A percentile compares a stretch with the other conserved stretches of the same genome.
Evolutionary conservation across 2,113 vertebrate species (phyloP).

Genomic region (Xenus cinereus): DNA sequence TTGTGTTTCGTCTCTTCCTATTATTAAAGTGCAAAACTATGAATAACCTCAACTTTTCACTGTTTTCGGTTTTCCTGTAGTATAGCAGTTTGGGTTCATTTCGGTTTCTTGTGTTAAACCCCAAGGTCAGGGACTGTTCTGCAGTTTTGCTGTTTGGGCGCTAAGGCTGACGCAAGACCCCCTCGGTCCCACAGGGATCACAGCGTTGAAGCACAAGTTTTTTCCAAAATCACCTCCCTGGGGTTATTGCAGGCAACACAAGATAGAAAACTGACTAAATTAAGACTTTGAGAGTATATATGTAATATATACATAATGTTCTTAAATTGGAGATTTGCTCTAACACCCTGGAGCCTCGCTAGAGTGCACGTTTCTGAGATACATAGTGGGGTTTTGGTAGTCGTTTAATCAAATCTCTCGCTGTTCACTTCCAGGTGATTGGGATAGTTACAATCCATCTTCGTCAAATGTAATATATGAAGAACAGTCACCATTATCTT

Average conservation of each 20-base stretch:
- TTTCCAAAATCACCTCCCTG: background rate
- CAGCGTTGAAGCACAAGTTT: background rate
- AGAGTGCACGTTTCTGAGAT: background rate
- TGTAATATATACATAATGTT: fast-evolving
- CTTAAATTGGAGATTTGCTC: background rate
- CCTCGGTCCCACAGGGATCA: background rate
- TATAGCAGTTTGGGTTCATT: background rate
- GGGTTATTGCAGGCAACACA: background rate
- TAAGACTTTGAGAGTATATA: background rate
- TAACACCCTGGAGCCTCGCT: background rate
- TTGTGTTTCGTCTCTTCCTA: constrained; percentile 74
- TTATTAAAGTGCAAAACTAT: constrained; percentile 62
- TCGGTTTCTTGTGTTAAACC: background rate
- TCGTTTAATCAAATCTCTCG: background rate
- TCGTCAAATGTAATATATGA: constrained; percentile 85
- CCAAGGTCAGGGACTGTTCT: background rate
- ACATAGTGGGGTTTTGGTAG: background rate
- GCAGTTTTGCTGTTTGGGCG: background rate
- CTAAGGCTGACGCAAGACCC: background rate
- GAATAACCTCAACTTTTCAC: constrained; percentile 46
- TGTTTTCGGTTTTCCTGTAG: constrained; percentile 58
- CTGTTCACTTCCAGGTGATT: constrained; percentile 76
- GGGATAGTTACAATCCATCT: constrained; percentile 81
- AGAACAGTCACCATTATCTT: constrained; percentile 78
- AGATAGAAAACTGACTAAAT: background rate